Percentiles rank a stretch among this genome's conserved stretches.
phyloP scores from a whole-genome alignment of 37 sponge, comb jelly and placozoan species.

The Aplysina aerophoba region DNA sequence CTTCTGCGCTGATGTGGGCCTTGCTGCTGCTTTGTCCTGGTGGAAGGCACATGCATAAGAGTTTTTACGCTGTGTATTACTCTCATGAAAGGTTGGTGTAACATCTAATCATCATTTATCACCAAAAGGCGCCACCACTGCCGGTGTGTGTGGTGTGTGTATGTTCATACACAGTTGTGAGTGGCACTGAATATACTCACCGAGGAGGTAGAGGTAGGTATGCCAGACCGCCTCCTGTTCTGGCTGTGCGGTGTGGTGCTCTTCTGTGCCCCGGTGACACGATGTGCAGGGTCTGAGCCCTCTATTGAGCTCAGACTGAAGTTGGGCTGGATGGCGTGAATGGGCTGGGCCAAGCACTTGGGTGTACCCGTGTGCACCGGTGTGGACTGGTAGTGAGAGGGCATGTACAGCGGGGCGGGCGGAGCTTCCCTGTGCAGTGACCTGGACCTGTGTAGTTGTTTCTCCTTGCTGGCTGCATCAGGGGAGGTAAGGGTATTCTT shows the following conservation, averaged over 20 bases:
- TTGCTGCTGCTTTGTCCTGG: too few relatives aligned
- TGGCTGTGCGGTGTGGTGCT: background rate
- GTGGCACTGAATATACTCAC: background rate
- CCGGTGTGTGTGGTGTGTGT: conserved; percentile 15
- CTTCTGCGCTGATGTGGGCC: too few relatives aligned
- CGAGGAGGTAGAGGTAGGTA: background rate
- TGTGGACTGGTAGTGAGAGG: background rate
- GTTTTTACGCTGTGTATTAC: too few relatives aligned
- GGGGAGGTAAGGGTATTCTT: too few relatives aligned
- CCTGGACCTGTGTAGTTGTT: too few relatives aligned
- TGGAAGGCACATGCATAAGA: too few relatives aligned
- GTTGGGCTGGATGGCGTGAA: background rate
- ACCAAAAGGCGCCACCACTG: too few relatives aligned
- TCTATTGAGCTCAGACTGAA: conserved; percentile 24
- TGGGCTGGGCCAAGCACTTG: background rate
- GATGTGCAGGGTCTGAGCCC: background rate
- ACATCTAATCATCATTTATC: too few relatives aligned
- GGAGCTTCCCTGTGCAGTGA: background rate
- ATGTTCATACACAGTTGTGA: background rate
- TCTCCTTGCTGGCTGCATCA: too few relatives aligned
- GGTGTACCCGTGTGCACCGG: background rate
- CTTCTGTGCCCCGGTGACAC: background rate
- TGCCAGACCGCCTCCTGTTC: background rate
- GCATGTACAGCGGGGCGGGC: background rate
- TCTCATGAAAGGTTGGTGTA: too few relatives aligned